Percentiles rank a stretch among this genome's conserved stretches.
Evolutionary conservation across 2,888 invertebrate species (phyloP).

Genomic region (Tetrapedia diversipes): DNA sequence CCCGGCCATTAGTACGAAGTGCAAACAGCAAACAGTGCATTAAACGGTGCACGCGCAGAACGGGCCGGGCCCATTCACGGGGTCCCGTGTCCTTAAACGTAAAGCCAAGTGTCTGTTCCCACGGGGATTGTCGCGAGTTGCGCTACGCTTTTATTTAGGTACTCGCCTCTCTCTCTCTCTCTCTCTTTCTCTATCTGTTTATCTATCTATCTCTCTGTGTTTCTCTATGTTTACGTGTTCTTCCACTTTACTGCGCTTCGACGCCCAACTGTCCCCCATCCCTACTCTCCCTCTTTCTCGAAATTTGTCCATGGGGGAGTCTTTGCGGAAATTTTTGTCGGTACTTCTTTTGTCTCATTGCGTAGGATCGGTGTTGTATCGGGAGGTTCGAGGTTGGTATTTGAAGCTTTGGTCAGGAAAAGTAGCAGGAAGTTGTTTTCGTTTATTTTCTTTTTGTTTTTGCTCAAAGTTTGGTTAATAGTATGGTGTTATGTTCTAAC

Average conservation of each 20-base stretch:
- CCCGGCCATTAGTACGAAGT: constrained; percentile 81
- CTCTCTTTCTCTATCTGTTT: too few relatives aligned
- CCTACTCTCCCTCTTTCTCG: neutral
- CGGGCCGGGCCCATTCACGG: constrained; percentile 14
- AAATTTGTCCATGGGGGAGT: too few relatives aligned
- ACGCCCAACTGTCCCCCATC: neutral
- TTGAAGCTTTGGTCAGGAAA: too few relatives aligned
- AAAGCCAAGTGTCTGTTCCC: constrained; percentile 81
- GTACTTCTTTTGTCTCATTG: too few relatives aligned
- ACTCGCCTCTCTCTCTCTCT: constrained; percentile 40
- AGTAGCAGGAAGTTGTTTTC: too few relatives aligned
- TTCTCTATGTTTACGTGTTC: constrained; percentile 52
- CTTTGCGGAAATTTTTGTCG: too few relatives aligned
- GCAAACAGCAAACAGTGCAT: constrained; percentile 82
- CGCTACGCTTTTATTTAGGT: constrained; percentile 55
- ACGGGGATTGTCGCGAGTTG: constrained; percentile 78
- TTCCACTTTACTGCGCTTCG: constrained; percentile 38
- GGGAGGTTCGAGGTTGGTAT: too few relatives aligned
- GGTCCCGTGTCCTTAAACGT: constrained; percentile 73
- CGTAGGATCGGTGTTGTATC: too few relatives aligned
- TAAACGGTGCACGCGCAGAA: constrained; percentile 68
- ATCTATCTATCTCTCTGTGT: too few relatives aligned
- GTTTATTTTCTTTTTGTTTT: too few relatives aligned
- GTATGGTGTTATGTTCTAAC: too few relatives aligned
- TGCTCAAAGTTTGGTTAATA: too few relatives aligned